Percentiles rank a stretch among this genome's conserved stretches.
phyloP scores from a whole-genome alignment of 2,888 invertebrate genomes.

The Synergus japonicus region DNA sequence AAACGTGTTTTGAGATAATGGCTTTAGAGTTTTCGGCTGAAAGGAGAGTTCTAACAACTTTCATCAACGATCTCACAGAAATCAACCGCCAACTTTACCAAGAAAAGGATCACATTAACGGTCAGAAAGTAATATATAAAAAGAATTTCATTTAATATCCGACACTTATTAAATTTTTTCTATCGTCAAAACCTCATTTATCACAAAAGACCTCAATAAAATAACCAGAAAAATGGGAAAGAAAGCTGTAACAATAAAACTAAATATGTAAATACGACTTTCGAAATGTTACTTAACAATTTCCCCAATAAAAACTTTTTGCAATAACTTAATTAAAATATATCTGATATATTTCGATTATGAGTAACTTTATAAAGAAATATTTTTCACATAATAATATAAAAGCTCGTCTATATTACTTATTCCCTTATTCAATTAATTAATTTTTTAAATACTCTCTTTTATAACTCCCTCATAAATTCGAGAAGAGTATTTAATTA shows the following conservation, averaged over 20 bases:
- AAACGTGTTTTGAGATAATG: conserved; percentile 29
- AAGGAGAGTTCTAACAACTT: background rate
- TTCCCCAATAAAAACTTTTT: too few species aligned
- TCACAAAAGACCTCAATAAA: background rate
- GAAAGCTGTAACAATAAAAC: background rate
- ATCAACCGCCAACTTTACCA: conserved; percentile 12
- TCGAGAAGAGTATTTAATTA: too few species aligned
- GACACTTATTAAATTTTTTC: background rate
- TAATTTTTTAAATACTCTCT: too few species aligned
- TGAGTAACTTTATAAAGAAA: too few species aligned
- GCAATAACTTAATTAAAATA: too few species aligned
- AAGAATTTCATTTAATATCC: background rate
- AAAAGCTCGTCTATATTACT: too few species aligned
- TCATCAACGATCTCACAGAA: conserved; percentile 5
- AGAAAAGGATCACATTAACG: conserved; percentile 26
- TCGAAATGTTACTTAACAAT: background rate
- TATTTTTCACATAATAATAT: too few species aligned
- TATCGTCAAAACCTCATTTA: background rate
- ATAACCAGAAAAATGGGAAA: background rate
- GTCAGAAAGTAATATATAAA: background rate
- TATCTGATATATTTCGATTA: too few species aligned
- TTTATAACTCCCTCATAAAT: too few species aligned
- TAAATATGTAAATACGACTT: background rate
- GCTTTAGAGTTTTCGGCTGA: conserved; percentile 17
- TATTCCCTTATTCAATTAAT: too few species aligned